Conservation (phyloP, 2,797 vertebrate genomes). For the Arvicola amphibius region DNA sequence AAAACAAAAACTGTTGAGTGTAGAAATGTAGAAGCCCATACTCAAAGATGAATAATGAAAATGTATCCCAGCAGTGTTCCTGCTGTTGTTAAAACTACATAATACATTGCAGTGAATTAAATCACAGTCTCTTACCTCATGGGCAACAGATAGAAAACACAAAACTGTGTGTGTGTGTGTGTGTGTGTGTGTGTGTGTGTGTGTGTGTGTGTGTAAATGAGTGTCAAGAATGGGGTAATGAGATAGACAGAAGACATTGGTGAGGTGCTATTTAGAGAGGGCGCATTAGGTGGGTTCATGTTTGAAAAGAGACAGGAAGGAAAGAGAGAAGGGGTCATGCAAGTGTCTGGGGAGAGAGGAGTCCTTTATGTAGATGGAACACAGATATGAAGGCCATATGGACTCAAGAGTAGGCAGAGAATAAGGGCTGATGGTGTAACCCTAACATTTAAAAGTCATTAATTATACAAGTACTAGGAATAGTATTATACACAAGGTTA, state of each 20-base stretch:
- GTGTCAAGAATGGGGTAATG: neutral
- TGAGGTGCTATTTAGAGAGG: neutral
- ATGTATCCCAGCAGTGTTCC: neutral
- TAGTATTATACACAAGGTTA: slow-evolving; percentile 20
- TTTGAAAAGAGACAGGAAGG: neutral
- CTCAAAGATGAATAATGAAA: neutral
- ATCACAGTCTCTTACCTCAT: neutral
- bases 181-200: too few relatives aligned
- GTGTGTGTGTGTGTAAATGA: neutral
- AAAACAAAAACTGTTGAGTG: neutral
- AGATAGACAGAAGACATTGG: neutral
- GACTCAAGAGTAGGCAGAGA: neutral
- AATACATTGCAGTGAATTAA: neutral
- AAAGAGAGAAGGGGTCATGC: neutral
- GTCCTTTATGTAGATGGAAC: neutral
- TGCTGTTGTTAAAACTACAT: neutral
- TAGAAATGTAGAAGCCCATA: neutral
- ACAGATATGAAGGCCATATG: neutral
- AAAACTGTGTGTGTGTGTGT: neutral
- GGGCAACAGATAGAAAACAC: neutral
- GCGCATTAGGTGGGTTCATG: neutral
- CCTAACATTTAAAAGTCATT: slow-evolving; percentile 26
- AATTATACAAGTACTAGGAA: neutral
- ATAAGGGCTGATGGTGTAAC: neutral
- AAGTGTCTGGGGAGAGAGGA: neutral